Evolutionary conservation across 2,113 vertebrate species (phyloP).

Genomic region (Micronycteris hirsuta): DNA sequence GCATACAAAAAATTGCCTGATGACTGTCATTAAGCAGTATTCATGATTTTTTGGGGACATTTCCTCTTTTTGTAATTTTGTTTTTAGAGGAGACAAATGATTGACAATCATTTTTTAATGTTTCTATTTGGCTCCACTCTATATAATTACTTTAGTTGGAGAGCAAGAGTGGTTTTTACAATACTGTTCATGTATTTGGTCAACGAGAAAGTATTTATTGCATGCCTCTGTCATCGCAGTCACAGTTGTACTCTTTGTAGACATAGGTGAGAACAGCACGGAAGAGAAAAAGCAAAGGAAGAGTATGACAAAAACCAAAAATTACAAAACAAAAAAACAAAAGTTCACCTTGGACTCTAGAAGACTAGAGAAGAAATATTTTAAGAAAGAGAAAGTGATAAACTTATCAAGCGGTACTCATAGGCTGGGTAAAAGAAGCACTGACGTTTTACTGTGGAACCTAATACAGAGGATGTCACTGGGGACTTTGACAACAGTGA

Average conservation of each 20-base stretch:
- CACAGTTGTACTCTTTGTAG: not conserved
- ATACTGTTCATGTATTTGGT: not conserved
- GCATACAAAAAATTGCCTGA: not conserved
- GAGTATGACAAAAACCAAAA: not conserved
- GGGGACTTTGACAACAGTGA: not conserved
- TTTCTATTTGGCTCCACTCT: not conserved
- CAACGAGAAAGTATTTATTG: not conserved
- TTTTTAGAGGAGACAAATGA: not conserved
- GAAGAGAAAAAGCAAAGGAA: not conserved
- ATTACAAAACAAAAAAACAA: too few relatives aligned
- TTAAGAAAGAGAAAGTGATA: not conserved
- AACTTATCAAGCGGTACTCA: not conserved
- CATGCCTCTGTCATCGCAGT: not conserved
- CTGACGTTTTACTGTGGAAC: not conserved
- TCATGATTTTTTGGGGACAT: not conserved
- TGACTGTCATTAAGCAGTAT: not conserved
- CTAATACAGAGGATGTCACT: not conserved
- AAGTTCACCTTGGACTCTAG: not conserved
- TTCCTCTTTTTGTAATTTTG: not conserved
- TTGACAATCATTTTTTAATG: not conserved
- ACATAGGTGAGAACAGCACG: not conserved
- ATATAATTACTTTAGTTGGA: not conserved
- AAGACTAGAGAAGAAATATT: not conserved
- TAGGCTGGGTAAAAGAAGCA: not conserved
- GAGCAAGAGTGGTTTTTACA: not conserved